Evolutionary conservation across 1,140 invertebrate genomes (phyloP), one percentile per base, ranked within the genome.

Genomic region (Argopecten irradians): DNA sequence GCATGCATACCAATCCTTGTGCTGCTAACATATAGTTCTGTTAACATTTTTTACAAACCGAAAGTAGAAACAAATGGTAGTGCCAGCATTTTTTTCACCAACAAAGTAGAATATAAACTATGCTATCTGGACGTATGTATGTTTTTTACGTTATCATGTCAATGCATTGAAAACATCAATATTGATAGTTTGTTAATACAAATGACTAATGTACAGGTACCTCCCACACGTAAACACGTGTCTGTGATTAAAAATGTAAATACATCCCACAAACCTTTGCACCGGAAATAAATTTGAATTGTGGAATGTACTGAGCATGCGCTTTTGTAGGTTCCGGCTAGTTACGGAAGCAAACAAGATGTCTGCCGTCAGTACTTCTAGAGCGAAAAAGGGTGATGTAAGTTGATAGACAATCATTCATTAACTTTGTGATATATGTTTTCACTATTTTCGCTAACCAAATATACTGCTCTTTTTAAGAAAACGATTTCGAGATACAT

Each of bases 281-380:
- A 86, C 86, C 43, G 86, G 55, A 87, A 85, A 41, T 46, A 85
- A 32, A 35, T 35, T 84, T 84, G 33, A 84, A 34, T 84, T 35
- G 22, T 35, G 33, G 35, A 36, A 34, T 71, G 55, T n/a, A 28
- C 2, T 71, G 55, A 71, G 90, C 87, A 92, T 87, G 89, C 89
- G 88, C 84, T 86, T 86, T 46, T 88, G 86, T 2, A 19, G 34
- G 41, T 90, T 87, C 83, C 89, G 86, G 86, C 46, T 88, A 88
- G 90, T 90, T 88, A 92, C 90, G 90, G 86, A 92, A 87, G 89
- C 87, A 92, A 89, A 91, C 89, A 90, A 92, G 87, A 92, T 92
- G 91, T 92, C 91, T 88, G 41, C 91, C 88, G 91, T 92, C 43
- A 92, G 91, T 85, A 92, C 91, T 33, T 90, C 91, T 3, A 92